phyloP scores from a whole-genome alignment of 2,888 invertebrate species.

The Ophioninae sp. region DNA sequence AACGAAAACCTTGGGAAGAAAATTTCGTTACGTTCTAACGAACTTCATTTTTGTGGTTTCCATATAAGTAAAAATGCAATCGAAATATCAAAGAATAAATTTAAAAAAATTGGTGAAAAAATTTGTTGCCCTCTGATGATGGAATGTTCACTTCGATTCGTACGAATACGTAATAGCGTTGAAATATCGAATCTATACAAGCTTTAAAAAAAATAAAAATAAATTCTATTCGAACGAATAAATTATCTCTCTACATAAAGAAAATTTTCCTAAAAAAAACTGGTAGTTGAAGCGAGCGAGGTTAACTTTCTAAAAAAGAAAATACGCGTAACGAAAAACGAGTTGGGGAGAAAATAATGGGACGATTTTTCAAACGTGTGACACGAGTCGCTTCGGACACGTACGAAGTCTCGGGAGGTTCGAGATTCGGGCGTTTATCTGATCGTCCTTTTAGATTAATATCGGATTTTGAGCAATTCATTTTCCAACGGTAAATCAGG shows the following conservation, averaged over 20 bases:
- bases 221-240: background rate
- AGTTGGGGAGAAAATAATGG: background rate
- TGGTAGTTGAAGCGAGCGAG: background rate
- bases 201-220: background rate
- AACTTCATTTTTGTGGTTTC: too few relatives aligned
- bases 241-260: background rate
- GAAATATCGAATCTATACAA: background rate
- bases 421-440: background rate
- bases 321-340: background rate
- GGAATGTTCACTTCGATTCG: background rate
- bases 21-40: too few relatives aligned
- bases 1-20: too few relatives aligned
- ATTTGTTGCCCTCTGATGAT: background rate
- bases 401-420: background rate
- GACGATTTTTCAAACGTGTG: background rate
- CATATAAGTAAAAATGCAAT: too few relatives aligned
- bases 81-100: too few relatives aligned
- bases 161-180: background rate
- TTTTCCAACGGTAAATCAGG: background rate
- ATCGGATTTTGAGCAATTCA: background rate
- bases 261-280: background rate
- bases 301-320: background rate
- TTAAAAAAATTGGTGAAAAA: too few relatives aligned
- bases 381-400: background rate
- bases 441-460: background rate